Percentiles rank a stretch among this genome's conserved stretches.
phyloP scores from a whole-genome alignment of 2,113 vertebrate genomes.

The Sinocyclocheilus maitianheensis region DNA sequence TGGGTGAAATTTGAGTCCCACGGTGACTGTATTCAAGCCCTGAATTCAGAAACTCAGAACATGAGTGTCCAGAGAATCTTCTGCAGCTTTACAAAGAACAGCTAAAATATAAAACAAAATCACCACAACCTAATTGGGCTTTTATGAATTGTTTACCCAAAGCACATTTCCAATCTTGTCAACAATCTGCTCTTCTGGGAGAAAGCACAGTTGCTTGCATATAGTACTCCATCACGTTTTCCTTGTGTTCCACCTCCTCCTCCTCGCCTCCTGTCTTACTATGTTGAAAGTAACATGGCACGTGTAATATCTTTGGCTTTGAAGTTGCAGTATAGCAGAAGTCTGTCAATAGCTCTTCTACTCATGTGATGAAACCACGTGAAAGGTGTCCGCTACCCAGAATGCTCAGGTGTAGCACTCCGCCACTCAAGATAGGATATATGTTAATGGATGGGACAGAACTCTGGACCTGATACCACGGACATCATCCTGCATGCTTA shows the following conservation, averaged over 20 bases:
- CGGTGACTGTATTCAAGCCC: neutral
- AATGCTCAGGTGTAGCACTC: slow-evolving; percentile 48
- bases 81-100: slow-evolving; percentile 10
- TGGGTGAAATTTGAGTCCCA: neutral
- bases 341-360: slow-evolving; percentile 32
- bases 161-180: slow-evolving; percentile 5
- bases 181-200: slow-evolving; percentile 33
- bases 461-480: slow-evolving; percentile 8
- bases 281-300: slow-evolving; percentile 6
- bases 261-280: slow-evolving; percentile 30
- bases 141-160: slow-evolving; percentile 18
- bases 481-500: neutral
- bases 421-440: slow-evolving; percentile 33
- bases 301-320: slow-evolving; percentile 41
- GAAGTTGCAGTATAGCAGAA: slow-evolving; percentile 19
- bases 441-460: slow-evolving; percentile 39
- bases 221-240: neutral
- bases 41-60: neutral
- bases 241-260: slow-evolving; percentile 27
- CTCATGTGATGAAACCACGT: slow-evolving; percentile 52
- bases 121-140: slow-evolving; percentile 9
- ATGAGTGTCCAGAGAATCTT: neutral
- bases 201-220: slow-evolving; percentile 27
- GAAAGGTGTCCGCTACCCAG: slow-evolving; percentile 47
- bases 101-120: neutral